phyloP scores from a whole-genome alignment of 2,113 vertebrate species.

The Cyanistes caeruleus region DNA sequence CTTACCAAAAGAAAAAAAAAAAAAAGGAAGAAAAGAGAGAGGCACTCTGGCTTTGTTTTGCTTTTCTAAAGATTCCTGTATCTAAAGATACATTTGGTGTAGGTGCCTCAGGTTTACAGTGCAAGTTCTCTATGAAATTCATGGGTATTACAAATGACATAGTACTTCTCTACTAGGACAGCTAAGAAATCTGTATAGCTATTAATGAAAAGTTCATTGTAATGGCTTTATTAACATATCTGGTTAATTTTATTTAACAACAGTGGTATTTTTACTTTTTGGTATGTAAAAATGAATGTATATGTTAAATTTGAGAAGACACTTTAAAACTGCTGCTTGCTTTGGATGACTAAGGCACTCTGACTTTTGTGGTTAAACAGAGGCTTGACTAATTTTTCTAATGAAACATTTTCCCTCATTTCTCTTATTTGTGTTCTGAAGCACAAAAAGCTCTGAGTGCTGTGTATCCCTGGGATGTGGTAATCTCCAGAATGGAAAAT shows the following conservation, averaged over 20 bases:
- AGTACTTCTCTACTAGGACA: neutral
- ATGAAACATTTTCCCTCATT: neutral
- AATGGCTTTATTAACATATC: neutral
- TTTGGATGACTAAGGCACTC: neutral
- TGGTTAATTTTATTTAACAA: neutral
- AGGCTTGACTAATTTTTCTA: neutral
- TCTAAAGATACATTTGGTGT: neutral
- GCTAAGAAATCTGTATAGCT: neutral
- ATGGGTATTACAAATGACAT: neutral
- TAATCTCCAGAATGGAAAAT: neutral
- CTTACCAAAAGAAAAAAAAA: neutral
- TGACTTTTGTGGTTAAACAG: neutral
- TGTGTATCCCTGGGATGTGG: neutral
- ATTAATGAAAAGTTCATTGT: neutral
- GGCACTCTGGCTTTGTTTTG: neutral
- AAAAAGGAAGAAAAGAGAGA: neutral
- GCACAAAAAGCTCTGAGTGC: neutral
- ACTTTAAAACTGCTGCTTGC: neutral
- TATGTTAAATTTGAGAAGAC: neutral
- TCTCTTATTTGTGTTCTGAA: neutral
- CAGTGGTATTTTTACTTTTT: neutral
- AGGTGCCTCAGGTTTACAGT: neutral
- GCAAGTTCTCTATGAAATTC: neutral
- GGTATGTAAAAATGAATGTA: neutral
- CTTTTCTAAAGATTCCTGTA: neutral